These are phyloP conservation scores for Achroia grisella DNA, from an alignment of 1,140 invertebrate genomes.

Conservation along the genomic window DNA sequence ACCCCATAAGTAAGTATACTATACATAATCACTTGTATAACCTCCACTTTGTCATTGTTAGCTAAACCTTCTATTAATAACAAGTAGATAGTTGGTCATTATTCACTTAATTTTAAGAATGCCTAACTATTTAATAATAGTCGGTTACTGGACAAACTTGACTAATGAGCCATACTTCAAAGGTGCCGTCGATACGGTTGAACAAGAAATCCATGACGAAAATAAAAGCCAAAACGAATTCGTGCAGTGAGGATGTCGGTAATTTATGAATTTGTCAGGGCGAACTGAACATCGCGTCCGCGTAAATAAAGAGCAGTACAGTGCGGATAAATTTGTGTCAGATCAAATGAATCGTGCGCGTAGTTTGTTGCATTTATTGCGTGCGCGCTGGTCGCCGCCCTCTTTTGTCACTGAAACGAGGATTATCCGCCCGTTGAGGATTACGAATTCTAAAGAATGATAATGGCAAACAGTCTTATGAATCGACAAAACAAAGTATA, in stretches of 20 bases:
- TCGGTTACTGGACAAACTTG: constrained; percentile 11
- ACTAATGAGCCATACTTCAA: constrained; percentile 41
- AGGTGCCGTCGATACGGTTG: constrained; percentile 51
- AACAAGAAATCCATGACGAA: constrained; percentile 52
- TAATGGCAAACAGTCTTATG: too few species aligned
- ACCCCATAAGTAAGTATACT: too few species aligned
- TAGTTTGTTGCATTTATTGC: constrained; percentile 62
- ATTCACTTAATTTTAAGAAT: too few species aligned
- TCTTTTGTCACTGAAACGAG: not conserved
- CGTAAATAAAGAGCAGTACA: constrained; percentile 62
- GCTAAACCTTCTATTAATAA: too few species aligned
- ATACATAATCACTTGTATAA: too few species aligned
- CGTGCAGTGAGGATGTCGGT: constrained; percentile 63
- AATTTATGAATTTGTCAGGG: constrained; percentile 73
- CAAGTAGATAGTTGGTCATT: too few species aligned
- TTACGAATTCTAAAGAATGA: constrained; percentile 10
- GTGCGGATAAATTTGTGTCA: constrained; percentile 70
- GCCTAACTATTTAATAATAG: not conserved
- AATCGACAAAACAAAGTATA: too few species aligned
- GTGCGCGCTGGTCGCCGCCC: constrained; percentile 19
- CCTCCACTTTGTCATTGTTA: too few species aligned
- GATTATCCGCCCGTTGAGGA: too few species aligned
- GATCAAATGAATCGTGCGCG: constrained; percentile 66
- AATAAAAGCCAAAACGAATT: constrained; percentile 59
- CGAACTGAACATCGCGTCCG: constrained; percentile 66